Evolutionary conservation across 2,888 invertebrate genomes (phyloP).

Genomic region (Hecatera dysodea): DNA sequence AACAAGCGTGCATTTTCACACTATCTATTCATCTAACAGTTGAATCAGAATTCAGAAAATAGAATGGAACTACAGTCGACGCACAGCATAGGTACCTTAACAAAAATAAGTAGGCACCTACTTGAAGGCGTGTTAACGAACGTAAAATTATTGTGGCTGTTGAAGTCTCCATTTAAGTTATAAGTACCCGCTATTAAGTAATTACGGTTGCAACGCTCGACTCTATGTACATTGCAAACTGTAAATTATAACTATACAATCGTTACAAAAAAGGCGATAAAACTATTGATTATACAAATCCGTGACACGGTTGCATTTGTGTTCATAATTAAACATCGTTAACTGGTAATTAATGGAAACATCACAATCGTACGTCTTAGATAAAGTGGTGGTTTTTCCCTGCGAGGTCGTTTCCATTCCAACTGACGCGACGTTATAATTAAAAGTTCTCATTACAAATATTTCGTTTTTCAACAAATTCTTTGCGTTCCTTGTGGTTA

Average conservation of each 20-base stretch:
- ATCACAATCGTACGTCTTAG: conserved; percentile 51
- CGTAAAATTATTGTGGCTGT: neutral
- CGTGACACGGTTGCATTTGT: conserved; percentile 56
- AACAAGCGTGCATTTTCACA: conserved; percentile 17
- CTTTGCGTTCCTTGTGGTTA: conserved; percentile 29
- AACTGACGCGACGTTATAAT: conserved; percentile 48
- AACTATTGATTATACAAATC: conserved; percentile 49
- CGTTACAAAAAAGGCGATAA: conserved; percentile 13
- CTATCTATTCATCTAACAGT: conserved; percentile 27
- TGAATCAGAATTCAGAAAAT: conserved; percentile 7
- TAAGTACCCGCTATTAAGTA: neutral
- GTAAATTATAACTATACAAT: conserved; percentile 6
- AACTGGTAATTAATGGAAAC: conserved; percentile 54
- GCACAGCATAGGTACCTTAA: neutral
- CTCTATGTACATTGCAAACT: conserved; percentile 4
- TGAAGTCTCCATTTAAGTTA: neutral
- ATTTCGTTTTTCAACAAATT: conserved; percentile 56
- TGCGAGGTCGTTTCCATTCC: conserved; percentile 41
- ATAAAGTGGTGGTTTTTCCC: conserved; percentile 51
- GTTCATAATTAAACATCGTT: conserved; percentile 52
- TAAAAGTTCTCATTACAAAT: conserved; percentile 47
- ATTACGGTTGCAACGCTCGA: conserved; percentile 2
- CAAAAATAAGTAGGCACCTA: neutral
- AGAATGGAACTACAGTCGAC: neutral
- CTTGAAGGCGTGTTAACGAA: neutral